Percentiles rank a stretch among this genome's conserved stretches.
Conservation (phyloP, 2,888 invertebrate species). For the Cheilosia variabilis region DNA sequence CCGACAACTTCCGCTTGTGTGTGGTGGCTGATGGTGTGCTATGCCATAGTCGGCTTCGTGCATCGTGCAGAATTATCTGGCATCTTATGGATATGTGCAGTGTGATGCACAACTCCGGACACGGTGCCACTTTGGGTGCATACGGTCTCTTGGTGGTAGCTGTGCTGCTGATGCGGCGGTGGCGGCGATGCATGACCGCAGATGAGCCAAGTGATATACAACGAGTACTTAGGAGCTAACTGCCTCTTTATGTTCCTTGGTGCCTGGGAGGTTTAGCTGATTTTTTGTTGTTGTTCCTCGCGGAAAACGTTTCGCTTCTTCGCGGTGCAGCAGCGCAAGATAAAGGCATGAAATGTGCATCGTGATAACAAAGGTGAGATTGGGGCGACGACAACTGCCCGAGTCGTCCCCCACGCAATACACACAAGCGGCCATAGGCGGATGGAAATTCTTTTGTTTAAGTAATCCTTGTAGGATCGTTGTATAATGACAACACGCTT, state of each 20-base stretch:
- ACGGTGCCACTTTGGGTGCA: conserved; percentile 44
- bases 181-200: conserved; percentile 70
- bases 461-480: conserved; percentile 6
- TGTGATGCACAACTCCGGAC: conserved; percentile 60
- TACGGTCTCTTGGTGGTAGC: conserved; percentile 18
- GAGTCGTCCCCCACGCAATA: conserved; percentile 25
- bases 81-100: conserved; percentile 70
- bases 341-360: conserved; percentile 74
- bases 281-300: not conserved
- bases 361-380: conserved; percentile 72
- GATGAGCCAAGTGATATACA: conserved; percentile 73
- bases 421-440: not conserved
- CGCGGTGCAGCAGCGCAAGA: conserved; percentile 50
- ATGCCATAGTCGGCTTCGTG: conserved; percentile 53
- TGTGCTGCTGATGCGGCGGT: conserved; percentile 11
- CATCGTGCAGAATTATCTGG: conserved; percentile 72
- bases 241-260: conserved; percentile 69
- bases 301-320: conserved; percentile 37
- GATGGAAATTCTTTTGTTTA: conserved; percentile 52
- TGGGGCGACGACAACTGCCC: conserved; percentile 44
- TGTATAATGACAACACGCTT: conserved; percentile 21
- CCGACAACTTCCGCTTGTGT: conserved; percentile 63
- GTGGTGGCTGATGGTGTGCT: conserved; percentile 31
- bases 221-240: conserved; percentile 74
- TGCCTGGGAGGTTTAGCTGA: conserved; percentile 41